Percentiles rank a stretch among this genome's conserved stretches.
Evolutionary conservation across 2,888 invertebrate species (phyloP).

Genomic region (Trissoscelio sp.): DNA sequence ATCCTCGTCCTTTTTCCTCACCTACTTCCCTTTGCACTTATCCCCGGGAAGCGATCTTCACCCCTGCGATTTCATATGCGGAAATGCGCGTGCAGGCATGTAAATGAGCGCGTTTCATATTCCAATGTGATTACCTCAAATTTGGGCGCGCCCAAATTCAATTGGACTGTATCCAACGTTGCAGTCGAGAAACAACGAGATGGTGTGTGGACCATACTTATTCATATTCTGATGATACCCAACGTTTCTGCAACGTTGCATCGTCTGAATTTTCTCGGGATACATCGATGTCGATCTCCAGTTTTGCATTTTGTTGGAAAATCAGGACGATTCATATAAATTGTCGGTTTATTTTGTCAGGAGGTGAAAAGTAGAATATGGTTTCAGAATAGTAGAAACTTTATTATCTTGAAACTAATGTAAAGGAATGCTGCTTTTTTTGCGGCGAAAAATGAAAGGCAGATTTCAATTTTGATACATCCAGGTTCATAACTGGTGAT

Average conservation of each 20-base stretch:
- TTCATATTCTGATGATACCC: slow-evolving; percentile 53
- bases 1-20: slow-evolving; percentile 36
- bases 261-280: slow-evolving; percentile 21
- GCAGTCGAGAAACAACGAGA: slow-evolving; percentile 47
- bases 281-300: no score
- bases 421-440: neutral
- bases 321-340: slow-evolving; percentile 8
- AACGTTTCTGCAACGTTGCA: slow-evolving; percentile 63
- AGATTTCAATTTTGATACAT: slow-evolving; percentile 64
- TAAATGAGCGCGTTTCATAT: slow-evolving; percentile 66
- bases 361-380: no score
- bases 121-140: slow-evolving; percentile 70
- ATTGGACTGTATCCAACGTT: slow-evolving; percentile 63
- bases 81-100: slow-evolving; percentile 65
- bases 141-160: slow-evolving; percentile 68
- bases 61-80: slow-evolving; percentile 61
- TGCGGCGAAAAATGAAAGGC: neutral
- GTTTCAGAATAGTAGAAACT: no score
- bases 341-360: no score
- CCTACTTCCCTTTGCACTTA: slow-evolving; percentile 43
- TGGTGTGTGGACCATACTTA: slow-evolving; percentile 44
- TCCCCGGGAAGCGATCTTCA: slow-evolving; percentile 13
- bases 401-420: no score
- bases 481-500: slow-evolving; percentile 41
- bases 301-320: slow-evolving; percentile 20